These are phyloP conservation scores for Drosophila nikananu DNA, from an alignment of 1,140 invertebrate genomes.

Conservation along the genomic window DNA sequence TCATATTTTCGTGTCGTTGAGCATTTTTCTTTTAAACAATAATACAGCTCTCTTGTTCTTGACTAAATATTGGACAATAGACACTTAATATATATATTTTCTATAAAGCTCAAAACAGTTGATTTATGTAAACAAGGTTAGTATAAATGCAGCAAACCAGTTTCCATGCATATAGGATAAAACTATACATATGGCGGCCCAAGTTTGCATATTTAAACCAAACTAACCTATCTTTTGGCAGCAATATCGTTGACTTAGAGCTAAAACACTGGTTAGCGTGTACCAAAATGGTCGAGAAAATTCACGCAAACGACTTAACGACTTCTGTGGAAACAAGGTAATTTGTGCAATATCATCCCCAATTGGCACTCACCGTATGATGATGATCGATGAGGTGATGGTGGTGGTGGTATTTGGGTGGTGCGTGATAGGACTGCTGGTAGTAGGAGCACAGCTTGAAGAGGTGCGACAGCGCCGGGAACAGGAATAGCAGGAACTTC, in stretches of 20 bases:
- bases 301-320: neutral
- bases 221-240: neutral
- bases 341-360: slow-evolving; percentile 22
- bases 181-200: neutral
- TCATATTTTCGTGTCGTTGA: slow-evolving; percentile 11
- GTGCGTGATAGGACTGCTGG: slow-evolving; percentile 89
- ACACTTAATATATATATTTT: neutral
- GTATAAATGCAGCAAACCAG: too few relatives aligned
- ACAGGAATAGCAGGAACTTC: slow-evolving; percentile 92
- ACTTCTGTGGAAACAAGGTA: slow-evolving; percentile 6
- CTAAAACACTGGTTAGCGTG: neutral
- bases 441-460: slow-evolving; percentile 94
- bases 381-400: slow-evolving; percentile 90
- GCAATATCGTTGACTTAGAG: neutral
- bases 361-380: slow-evolving; percentile 86
- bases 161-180: neutral
- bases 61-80: neutral
- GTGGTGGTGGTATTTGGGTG: slow-evolving; percentile 93
- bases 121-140: neutral
- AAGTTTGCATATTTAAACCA: neutral
- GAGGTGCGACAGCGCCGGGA: slow-evolving; percentile 92
- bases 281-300: neutral
- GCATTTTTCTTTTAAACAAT: neutral
- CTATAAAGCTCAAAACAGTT: neutral
- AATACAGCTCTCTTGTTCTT: neutral